Base-by-base conservation (phyloP, 2,797 vertebrate species). In the Adelosebastes latens region DNA sequence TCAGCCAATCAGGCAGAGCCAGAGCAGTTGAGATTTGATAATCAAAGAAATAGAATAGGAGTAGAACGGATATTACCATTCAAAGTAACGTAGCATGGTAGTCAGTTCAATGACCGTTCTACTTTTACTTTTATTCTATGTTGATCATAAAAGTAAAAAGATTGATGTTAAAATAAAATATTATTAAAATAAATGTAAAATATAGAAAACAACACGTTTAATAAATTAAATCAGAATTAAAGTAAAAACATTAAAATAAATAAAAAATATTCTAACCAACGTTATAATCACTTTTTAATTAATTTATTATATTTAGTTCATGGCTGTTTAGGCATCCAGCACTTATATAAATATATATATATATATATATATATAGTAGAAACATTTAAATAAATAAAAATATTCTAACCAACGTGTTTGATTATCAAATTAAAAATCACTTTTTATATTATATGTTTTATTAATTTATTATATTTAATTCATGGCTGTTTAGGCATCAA, bases 1-100 rank as follows among this genome's bases (percentile, higher is more conserved):
- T 46, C 5, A 81, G 32, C 90, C 90, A 91, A 93, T 31, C 82
- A 72, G 42, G 0, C 3, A 46, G 32, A 49, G 63, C 10, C 29
- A 79, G 34, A 9, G 16, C 36, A 24, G 13, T 8, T 0, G 5
- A 18, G 24, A 1, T 7, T 20, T 20, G 4, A 53, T n/a, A 16
- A 42, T 42, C 39, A 42, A 16, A 42, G 39, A 42, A 42, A 16
- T 16, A 42, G 2, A 16, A 16, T 42, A 16, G 0, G 2, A 42
- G 6, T 42, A 42, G 39, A 42, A 42, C 0, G 39, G 14, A 16
- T 6, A 42, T 42, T 42, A 14, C 14, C 0, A 0, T 42, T 42
- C 39, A 42, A 0, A 42, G 1, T 14, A 42, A 42, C 39, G 14
- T 6, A 42, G 14, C 0, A 42, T 14, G 39, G 39, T 42, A 16